Percentiles rank a stretch among this genome's conserved stretches.
These are phyloP conservation scores for Sycophaga agraensis DNA, from an alignment of 1,140 invertebrate species.

Conservation along the genomic window DNA sequence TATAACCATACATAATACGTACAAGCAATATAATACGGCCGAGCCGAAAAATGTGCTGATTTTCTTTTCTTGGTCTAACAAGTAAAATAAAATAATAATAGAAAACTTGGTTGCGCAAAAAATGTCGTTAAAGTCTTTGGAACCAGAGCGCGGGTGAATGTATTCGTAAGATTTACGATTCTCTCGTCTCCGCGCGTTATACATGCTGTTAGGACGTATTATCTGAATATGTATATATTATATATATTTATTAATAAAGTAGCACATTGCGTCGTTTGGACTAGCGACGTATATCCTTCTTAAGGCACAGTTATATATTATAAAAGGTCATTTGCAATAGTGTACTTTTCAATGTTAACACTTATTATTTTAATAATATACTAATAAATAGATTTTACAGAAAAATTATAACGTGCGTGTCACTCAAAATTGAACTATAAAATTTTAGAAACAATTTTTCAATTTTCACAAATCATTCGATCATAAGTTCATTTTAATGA, in stretches of 20 bases:
- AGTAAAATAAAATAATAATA: conserved; percentile 8
- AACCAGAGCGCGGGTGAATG: conserved; percentile 10
- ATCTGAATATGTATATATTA: too few relatives aligned
- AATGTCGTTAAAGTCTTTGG: conserved; percentile 28
- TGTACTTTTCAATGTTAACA: too few relatives aligned
- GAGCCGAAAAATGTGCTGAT: conserved; percentile 20
- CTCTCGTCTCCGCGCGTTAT: background rate
- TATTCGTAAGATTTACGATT: background rate
- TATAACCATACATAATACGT: too few relatives aligned
- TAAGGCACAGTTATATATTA: background rate
- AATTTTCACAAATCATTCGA: too few relatives aligned
- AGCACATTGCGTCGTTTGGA: conserved; percentile 19
- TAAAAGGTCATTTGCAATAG: too few relatives aligned
- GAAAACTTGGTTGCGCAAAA: conserved; percentile 15
- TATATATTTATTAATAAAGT: conserved; percentile 23
- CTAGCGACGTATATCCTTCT: conserved; percentile 22
- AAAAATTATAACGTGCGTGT: too few relatives aligned
- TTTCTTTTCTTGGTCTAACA: background rate
- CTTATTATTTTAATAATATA: too few relatives aligned
- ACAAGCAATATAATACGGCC: background rate
- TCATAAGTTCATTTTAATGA: too few relatives aligned
- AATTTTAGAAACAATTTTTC: too few relatives aligned
- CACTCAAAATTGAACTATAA: too few relatives aligned
- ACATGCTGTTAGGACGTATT: conserved; percentile 8
- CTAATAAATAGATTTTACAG: too few relatives aligned